Evolutionary conservation across 2,888 invertebrate species (phyloP).

Genomic region (Dione juno): DNA sequence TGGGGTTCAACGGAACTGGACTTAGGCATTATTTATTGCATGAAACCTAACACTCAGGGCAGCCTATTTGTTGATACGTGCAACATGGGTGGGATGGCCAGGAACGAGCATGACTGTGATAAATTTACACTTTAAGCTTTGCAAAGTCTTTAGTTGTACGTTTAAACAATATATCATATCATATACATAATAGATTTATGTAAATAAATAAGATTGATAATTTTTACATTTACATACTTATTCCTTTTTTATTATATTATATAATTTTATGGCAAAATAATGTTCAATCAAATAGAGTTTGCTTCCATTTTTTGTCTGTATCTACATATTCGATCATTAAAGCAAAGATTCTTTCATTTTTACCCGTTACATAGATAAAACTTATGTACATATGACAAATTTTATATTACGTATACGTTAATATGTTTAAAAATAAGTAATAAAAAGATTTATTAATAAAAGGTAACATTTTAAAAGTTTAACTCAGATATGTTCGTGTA

Average conservation of each 20-base stretch:
- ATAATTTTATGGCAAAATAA: neutral
- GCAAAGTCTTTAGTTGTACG: conserved; percentile 4
- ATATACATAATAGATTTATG: conserved; percentile 2
- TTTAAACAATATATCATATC: conserved; percentile 15
- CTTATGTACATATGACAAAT: too few relatives aligned
- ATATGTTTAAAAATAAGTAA: too few relatives aligned
- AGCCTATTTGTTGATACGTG: conserved; percentile 34
- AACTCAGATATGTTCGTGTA: too few relatives aligned
- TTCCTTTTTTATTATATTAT: neutral
- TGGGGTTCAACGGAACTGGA: conserved; percentile 39
- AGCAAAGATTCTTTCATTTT: too few relatives aligned
- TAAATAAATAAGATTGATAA: neutral
- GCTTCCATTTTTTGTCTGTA: too few relatives aligned
- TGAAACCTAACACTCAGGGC: conserved; percentile 35
- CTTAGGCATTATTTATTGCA: conserved; percentile 36
- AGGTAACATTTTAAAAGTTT: too few relatives aligned
- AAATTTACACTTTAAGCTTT: conserved; percentile 21
- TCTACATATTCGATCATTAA: too few relatives aligned
- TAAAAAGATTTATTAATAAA: too few relatives aligned
- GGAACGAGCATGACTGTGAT: conserved; percentile 22
- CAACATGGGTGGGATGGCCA: conserved; percentile 34
- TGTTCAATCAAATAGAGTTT: neutral
- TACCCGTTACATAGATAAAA: too few relatives aligned
- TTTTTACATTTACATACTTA: neutral
- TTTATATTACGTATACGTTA: too few relatives aligned